Evolutionary conservation across 30 jellyfish, hydroid and myxozoan genomes (phyloP).

Genomic region (Kudoa iwatai): DNA sequence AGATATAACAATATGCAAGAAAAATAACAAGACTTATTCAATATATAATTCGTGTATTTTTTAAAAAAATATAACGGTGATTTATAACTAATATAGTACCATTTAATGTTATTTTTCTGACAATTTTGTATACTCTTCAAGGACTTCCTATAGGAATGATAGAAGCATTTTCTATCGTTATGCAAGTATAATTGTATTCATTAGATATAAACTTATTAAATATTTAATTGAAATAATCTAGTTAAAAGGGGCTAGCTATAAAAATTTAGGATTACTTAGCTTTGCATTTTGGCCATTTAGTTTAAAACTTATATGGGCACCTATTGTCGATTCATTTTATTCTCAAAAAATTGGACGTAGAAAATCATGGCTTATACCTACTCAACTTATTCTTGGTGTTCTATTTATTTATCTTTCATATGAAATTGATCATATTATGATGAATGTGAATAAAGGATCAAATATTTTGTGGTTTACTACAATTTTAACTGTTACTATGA

Average conservation of each 20-base stretch:
- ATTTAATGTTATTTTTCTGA: slow-evolving; percentile 14
- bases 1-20: no score
- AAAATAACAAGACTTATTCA: no score
- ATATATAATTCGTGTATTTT: no score
- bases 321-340: slow-evolving; percentile 59
- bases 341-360: slow-evolving; percentile 27
- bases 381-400: slow-evolving; percentile 30
- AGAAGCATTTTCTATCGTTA: slow-evolving; percentile 67
- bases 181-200: no score
- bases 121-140: slow-evolving; percentile 27
- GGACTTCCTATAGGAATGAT: slow-evolving; percentile 81
- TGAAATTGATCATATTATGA: slow-evolving; percentile 5
- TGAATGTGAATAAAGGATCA: background rate
- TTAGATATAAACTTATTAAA: no score
- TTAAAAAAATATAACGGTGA: no score
- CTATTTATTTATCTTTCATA: slow-evolving; percentile 25
- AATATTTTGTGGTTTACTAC: slow-evolving; percentile 2
- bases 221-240: slow-evolving; percentile 14
- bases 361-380: slow-evolving; percentile 72
- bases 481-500: slow-evolving; percentile 10
- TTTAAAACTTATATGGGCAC: slow-evolving; percentile 81
- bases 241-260: slow-evolving; percentile 19
- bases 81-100: no score
- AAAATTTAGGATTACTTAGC: slow-evolving; percentile 62
- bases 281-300: slow-evolving; percentile 88